Percentiles rank a stretch among this genome's conserved stretches.
These are phyloP conservation scores for Cheilosia vulpina DNA, from an alignment of 2,888 invertebrate species.

Conservation along the genomic window DNA sequence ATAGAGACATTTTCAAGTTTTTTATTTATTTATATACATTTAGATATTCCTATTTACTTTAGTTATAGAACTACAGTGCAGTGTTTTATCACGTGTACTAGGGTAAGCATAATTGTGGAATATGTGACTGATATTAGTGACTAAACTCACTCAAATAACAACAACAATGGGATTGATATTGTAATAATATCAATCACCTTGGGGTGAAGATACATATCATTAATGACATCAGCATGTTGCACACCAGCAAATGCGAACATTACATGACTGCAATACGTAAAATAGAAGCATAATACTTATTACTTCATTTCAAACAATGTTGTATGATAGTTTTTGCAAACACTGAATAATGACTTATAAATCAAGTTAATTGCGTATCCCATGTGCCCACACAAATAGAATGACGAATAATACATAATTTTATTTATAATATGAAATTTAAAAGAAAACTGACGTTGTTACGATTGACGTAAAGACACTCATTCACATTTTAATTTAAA, in stretches of 20 bases:
- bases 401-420: background rate
- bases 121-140: background rate
- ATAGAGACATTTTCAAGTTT: conserved; percentile 33
- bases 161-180: no score
- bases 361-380: background rate
- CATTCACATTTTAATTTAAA: conserved; percentile 20
- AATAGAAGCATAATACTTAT: no score
- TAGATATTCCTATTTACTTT: background rate
- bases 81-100: conserved; percentile 25
- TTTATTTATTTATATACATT: conserved; percentile 67
- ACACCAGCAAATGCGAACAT: no score
- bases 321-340: no score
- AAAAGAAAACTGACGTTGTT: no score
- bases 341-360: background rate
- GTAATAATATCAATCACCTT: no score
- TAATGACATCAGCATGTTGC: background rate
- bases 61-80: conserved; percentile 37
- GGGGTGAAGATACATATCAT: no score
- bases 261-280: no score
- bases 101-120: conserved; percentile 18
- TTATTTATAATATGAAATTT: no score
- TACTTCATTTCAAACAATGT: no score
- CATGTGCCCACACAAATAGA: background rate
- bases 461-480: conserved; percentile 16
- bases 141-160: no score